Evolutionary conservation across 92 coral and sea anemone genomes (phyloP), one percentile per base, ranked within the genome.

Genomic region (Epizoanthus stellaris): DNA sequence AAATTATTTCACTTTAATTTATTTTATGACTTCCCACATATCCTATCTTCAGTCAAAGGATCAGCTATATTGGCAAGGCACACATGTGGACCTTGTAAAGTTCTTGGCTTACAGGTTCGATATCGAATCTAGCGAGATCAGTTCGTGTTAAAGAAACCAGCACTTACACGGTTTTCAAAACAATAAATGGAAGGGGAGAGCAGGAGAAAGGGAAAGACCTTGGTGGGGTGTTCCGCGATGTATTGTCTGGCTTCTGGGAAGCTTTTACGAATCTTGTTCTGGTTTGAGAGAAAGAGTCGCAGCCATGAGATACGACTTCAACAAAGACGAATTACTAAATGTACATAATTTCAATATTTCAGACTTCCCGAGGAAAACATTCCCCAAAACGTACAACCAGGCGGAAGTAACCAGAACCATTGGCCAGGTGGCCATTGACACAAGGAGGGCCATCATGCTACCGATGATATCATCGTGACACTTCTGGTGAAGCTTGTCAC

Each of bases 221-320:
- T 63, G 82, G 76, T 59, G 91, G 87, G 45, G 87, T 87, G 4
- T 87, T 82, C 76, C 73, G 87, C 58, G 91, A 82, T 42, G 73
- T 73, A 8, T 72, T 87, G 39, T 87, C 86, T 5, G 91, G 86
- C 12, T 91, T 84, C 47, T 87, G 94, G 94, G 17, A 76, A 17
- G 38, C 53, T 84, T 91, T 59, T 91, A n/a, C n/a, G n/a, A n/a
- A n/a, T n/a, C n/a, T 83, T 54, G 89, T 87, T 85, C 94, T 71
- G 91, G 91, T 17, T 87, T 87, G 79, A 86, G 69, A 52, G 94
- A 91, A 65, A 79, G 89, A 59, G 85, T 77, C 15, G 88, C 90
- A 11, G 83, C 80, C 75, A 67, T 91, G 15, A 75, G 94, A 23
- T 91, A 91, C 75, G 91, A 91, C 73, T 88, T 85, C 60, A 30